These are phyloP conservation scores for Rhabdomys dilectus DNA, from an alignment of 2,113 vertebrate species.

Conservation along the genomic window DNA sequence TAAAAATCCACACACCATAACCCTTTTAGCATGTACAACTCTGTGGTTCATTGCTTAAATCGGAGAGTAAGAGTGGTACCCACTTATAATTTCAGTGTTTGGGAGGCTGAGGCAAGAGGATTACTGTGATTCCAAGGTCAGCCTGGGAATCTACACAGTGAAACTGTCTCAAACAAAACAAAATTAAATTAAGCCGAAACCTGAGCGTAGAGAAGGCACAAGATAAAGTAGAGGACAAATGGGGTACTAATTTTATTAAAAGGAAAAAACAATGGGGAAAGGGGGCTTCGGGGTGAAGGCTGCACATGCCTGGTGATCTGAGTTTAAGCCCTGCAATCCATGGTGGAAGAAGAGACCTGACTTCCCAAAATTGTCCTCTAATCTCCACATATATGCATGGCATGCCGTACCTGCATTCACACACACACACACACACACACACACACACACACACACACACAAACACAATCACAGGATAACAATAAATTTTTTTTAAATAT, in stretches of 20 bases:
- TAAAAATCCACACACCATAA: not conserved
- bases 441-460: not conserved
- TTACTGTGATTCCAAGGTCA: not conserved
- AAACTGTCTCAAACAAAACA: not conserved
- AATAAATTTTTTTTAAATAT: not conserved
- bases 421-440: not conserved
- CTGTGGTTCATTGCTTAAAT: not conserved
- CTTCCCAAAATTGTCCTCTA: too few relatives aligned
- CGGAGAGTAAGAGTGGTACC: not conserved
- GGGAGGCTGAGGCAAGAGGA: not conserved
- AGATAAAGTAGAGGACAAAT: not conserved
- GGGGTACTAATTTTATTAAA: constrained; percentile 14
- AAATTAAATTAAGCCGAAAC: not conserved
- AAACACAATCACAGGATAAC: not conserved
- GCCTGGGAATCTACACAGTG: not conserved
- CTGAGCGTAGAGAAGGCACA: not conserved
- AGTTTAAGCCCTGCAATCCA: not conserved
- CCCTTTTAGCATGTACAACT: not conserved
- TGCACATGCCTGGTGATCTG: too few relatives aligned
- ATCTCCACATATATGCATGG: not conserved
- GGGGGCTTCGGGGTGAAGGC: too few relatives aligned
- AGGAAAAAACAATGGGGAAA: too few relatives aligned
- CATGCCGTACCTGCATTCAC: not conserved
- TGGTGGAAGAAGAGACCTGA: not conserved
- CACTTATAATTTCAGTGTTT: not conserved